Conservation (phyloP, 1,140 invertebrate genomes). For the Euborellia annulipes region DNA sequence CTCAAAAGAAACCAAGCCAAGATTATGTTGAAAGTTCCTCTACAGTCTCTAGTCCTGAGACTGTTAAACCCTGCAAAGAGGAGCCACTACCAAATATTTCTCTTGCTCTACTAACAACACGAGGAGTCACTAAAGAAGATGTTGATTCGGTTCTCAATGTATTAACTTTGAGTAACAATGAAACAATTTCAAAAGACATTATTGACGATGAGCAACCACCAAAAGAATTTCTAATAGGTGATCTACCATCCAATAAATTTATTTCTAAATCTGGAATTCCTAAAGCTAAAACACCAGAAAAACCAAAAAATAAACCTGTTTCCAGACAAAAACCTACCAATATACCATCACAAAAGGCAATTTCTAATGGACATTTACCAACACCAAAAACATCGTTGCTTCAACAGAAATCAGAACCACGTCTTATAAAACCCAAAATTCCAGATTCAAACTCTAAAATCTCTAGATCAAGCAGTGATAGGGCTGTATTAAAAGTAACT, state of each 20-base stretch:
- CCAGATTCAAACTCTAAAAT: neutral
- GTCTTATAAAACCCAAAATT: no score
- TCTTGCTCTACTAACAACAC: no score
- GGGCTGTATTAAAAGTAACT: conserved; percentile 4
- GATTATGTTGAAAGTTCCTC: conserved; percentile 9
- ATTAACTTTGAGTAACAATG: conserved; percentile 1
- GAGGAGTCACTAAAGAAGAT: no score
- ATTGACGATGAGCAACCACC: conserved; percentile 19
- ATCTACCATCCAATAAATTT: conserved; percentile 6
- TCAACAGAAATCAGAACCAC: no score
- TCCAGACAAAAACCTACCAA: neutral
- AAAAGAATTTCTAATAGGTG: conserved; percentile 18
- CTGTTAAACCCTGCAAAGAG: conserved; percentile 7
- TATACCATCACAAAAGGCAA: conserved; percentile 1
- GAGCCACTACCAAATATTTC: neutral
- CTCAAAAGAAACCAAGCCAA: neutral
- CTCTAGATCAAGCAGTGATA: conserved; percentile 7
- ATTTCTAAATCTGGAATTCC: neutral
- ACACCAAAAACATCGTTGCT: no score
- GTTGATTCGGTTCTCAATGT: conserved; percentile 2
- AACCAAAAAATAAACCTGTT: conserved; percentile 1
- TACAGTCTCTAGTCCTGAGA: conserved; percentile 13
- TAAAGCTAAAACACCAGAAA: neutral
- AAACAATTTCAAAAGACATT: conserved; percentile 1
- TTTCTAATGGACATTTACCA: neutral